Evolutionary conservation across 2,888 invertebrate genomes (phyloP), one percentile per base, ranked within the genome.

Genomic region (Neoaliturus tenellus): DNA sequence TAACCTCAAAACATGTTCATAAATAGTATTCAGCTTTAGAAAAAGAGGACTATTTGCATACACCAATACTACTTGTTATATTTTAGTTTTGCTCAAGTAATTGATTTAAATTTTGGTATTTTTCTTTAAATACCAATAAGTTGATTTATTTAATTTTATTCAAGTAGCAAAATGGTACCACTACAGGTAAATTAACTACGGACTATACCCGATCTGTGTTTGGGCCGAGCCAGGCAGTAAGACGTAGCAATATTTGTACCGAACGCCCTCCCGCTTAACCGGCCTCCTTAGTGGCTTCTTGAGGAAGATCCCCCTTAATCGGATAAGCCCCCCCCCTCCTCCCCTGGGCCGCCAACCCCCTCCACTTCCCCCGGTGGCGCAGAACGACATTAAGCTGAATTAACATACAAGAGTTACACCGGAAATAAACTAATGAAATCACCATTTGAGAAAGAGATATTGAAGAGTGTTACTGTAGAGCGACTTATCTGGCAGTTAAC

Each of bases 391-490:
- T 82, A 82, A 31, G 82, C 20, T 31, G 82, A 82, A 82, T 82
- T 82, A 82, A 82, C 82, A 82, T 73, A 55, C 55, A 82, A 48
- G 58, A 82, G 31, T 73, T 82, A 82, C 82, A 73, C 51, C 25
- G 73, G 82, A 82, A 81, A 82, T 82, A 82, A 81, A 82, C 69
- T 82, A 82, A 82, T 78, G 78, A 78, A 78, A 78, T 78, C 55
- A 78, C 78, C 78, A 78, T 78, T 55, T 55, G 55, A 31, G 75
- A 44, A 44, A 20, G 35, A 6, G 55, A 55, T 55, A 78, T 78
- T 33, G 78, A 78, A 44, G 44, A 28, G 55, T 31, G 67, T 33
- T 67, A 31, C 33, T 31, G 62, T n/a, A n/a, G n/a, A n/a, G n/a
- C n/a, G n/a, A n/a, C n/a, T n/a, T n/a, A n/a, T n/a, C n/a, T 39